phyloP scores from a whole-genome alignment of 92 coral and sea anemone genomes.

The Bergia puertoricense region DNA sequence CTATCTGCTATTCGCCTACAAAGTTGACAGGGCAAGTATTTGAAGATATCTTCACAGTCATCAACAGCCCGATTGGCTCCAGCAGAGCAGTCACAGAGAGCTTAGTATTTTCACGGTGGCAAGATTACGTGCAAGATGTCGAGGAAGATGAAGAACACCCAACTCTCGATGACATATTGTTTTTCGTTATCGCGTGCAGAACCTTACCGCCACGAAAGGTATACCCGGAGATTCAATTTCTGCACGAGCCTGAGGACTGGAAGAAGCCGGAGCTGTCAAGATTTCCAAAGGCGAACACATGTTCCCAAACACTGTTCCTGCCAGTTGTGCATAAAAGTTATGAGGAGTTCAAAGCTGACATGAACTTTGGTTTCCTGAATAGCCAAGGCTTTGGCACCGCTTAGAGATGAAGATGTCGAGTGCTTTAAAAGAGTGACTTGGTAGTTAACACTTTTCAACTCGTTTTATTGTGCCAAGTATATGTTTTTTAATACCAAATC shows the following conservation, averaged over 20 bases:
- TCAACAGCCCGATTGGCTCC: slow-evolving; percentile 59
- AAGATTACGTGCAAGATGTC: slow-evolving; percentile 70
- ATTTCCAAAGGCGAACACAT: slow-evolving; percentile 68
- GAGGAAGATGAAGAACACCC: slow-evolving; percentile 62
- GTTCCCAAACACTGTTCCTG: slow-evolving; percentile 57
- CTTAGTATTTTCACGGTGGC: slow-evolving; percentile 40
- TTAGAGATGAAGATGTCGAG: too few species aligned
- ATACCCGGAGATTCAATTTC: slow-evolving; percentile 60
- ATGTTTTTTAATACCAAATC: too few species aligned
- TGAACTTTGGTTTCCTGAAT: slow-evolving; percentile 62
- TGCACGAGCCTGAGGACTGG: slow-evolving; percentile 45
- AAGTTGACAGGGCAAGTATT: slow-evolving; percentile 52
- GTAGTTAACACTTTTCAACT: too few species aligned
- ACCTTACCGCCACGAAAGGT: slow-evolving; percentile 39
- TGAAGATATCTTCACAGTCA: slow-evolving; percentile 21
- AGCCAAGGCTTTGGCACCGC: slow-evolving; percentile 64
- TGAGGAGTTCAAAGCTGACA: slow-evolving; percentile 62
- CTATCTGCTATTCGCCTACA: slow-evolving; percentile 27
- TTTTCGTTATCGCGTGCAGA: slow-evolving; percentile 35
- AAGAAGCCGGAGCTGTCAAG: slow-evolving; percentile 35
- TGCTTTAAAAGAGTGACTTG: too few species aligned
- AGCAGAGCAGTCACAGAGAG: slow-evolving; percentile 47
- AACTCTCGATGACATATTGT: slow-evolving; percentile 24
- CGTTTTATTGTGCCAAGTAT: too few species aligned
- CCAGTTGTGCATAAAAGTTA: slow-evolving; percentile 58